A percentile compares a stretch with the other conserved stretches of the same genome.
Evolutionary conservation across 2,113 vertebrate genomes (phyloP).

Genomic region (Anguilla rostrata): DNA sequence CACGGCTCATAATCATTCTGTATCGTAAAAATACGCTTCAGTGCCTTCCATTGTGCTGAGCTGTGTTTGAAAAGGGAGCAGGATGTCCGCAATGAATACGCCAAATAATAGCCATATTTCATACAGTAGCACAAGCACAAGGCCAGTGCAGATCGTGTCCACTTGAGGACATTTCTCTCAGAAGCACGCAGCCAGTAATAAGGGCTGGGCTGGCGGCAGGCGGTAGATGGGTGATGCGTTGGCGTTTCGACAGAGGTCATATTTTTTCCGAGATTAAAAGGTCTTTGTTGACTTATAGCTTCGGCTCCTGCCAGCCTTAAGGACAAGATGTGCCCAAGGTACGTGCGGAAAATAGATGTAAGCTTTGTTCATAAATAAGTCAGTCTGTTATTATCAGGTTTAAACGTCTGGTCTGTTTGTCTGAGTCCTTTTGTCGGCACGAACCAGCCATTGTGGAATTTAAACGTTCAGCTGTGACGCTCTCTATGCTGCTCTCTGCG

Average conservation of each 20-base stretch:
- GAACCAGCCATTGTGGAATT: background rate
- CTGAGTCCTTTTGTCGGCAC: background rate
- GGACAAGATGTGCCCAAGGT: background rate
- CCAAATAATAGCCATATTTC: background rate
- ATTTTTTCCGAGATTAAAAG: background rate
- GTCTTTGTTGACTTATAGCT: background rate
- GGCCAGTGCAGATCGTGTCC: background rate
- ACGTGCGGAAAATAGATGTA: too few species aligned
- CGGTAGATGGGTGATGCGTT: background rate
- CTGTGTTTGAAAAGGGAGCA: background rate
- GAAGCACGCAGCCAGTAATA: background rate
- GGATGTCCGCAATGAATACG: background rate
- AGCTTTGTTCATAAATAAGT: background rate
- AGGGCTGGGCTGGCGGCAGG: too few species aligned
- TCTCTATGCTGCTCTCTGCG: background rate
- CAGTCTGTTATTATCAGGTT: background rate
- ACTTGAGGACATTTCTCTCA: background rate
- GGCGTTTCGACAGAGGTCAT: background rate
- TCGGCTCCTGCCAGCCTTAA: background rate
- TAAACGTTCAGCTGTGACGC: background rate
- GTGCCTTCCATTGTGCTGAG: background rate
- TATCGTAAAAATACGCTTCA: background rate
- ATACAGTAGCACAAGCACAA: background rate
- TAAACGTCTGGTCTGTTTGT: background rate
- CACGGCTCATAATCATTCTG: background rate